Base-by-base conservation (phyloP, 2,113 vertebrate species). In the Sylvilagus bachmani region DNA sequence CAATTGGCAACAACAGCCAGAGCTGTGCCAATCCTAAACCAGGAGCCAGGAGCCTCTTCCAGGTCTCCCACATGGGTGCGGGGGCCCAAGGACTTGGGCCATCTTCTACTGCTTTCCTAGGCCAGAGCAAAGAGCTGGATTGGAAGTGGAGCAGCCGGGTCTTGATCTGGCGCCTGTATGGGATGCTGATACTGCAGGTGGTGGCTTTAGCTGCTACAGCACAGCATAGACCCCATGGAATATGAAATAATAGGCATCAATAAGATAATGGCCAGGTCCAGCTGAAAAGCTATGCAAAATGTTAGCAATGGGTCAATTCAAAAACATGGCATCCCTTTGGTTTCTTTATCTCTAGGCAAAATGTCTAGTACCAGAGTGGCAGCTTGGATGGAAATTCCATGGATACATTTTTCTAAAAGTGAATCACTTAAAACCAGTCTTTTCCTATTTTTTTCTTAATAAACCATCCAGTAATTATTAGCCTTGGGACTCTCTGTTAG, bases 221-320 rank as follows among this genome's bases (percentile, higher is more conserved):
- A 44, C 44, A 44, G 44, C 44, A 44, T 44, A 44, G 44, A 44
- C 44, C 44, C 44, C 44, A 44, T 44, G 44, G 17, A 80, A 16
- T 44, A 12, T 87, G 77, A 92, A 66, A n/a, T 62, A 49, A 77
- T 10, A 91, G 11, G 1, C 86, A 88, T 29, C 12, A 49, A 49
- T 21, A 75, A 77, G 90, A 58, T 96, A 80, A 44, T 90, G 17
- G 85, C 31, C 58, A 88, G 17, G 38, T 78, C 62, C 58, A 85
- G 22, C 64, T 49, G 38, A 91, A 86, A 71, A 1, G 16, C 36
- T 44, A 21, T 29, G 10, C 51, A 33, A 75, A 38, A 14, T 64
- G 21, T n/a, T 88, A 17, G 22, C 51, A 64, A 16, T 69, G 4
- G 5, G 44, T 51, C 33, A 81, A 89, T 84, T 36, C 31, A 64